Evolutionary conservation across 2,888 invertebrate genomes (phyloP).

Genomic region (Rugalucina vietnamica): DNA sequence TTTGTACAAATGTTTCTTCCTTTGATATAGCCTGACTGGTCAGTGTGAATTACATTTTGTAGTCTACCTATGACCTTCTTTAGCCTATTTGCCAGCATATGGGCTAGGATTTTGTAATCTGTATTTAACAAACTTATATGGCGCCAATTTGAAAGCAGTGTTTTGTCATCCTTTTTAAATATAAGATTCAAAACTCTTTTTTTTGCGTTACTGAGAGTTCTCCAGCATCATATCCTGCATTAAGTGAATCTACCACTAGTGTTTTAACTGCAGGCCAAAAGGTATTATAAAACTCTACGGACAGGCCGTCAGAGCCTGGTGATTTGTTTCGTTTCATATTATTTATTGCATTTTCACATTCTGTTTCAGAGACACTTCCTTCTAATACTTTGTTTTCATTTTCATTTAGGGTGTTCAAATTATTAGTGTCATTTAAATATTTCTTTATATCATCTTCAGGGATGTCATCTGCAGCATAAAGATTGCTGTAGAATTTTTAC

Average conservation of each 20-base stretch:
- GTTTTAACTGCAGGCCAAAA: slow-evolving; percentile 20
- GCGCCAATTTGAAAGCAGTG: slow-evolving; percentile 7
- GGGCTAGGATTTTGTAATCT: slow-evolving; percentile 21
- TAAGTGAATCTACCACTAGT: slow-evolving; percentile 23
- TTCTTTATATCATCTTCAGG: not conserved
- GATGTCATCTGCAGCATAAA: not conserved
- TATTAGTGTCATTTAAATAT: not conserved
- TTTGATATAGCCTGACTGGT: slow-evolving; percentile 26
- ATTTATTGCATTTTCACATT: not conserved
- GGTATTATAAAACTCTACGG: slow-evolving; percentile 34
- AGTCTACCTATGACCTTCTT: slow-evolving; percentile 11
- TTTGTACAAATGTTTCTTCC: slow-evolving; percentile 19
- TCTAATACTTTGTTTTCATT: not conserved
- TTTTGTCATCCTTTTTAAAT: slow-evolving; percentile 11
- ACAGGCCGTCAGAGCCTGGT: slow-evolving; percentile 33
- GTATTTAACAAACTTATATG: slow-evolving; percentile 21
- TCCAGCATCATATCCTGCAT: slow-evolving; percentile 6
- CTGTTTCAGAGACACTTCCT: not conserved
- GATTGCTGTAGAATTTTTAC: not conserved
- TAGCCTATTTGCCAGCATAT: slow-evolving; percentile 17
- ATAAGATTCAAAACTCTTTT: slow-evolving; percentile 8
- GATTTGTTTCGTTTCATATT: slow-evolving; percentile 37
- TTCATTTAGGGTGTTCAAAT: not conserved
- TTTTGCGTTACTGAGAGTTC: slow-evolving; percentile 24
- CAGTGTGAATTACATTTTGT: not conserved